These are phyloP conservation scores for Astreopora myriophthalma DNA, from an alignment of 64 coral and sea anemone genomes.

Conservation along the genomic window DNA sequence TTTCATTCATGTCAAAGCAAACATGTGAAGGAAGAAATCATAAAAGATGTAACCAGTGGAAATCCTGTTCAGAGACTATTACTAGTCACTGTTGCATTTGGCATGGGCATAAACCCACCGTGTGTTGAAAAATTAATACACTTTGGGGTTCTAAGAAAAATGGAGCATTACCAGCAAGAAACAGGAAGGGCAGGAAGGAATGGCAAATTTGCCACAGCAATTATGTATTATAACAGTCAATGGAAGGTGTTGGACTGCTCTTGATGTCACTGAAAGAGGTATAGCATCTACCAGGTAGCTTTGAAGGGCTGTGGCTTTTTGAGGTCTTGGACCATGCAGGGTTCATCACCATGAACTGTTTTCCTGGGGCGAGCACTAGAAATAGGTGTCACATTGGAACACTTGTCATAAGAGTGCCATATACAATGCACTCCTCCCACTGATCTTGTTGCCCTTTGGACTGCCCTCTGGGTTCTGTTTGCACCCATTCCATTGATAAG, in stretches of 20 bases:
- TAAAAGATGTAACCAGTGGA: background rate
- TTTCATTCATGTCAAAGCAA: background rate
- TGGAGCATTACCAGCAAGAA: constrained; percentile 58
- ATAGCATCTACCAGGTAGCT: no score
- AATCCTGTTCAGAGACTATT: constrained; percentile 34
- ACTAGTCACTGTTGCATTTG: constrained; percentile 49
- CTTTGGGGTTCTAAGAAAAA: constrained; percentile 52
- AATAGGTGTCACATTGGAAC: background rate
- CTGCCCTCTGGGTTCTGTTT: constrained; percentile 41
- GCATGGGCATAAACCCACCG: constrained; percentile 43
- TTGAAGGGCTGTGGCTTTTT: background rate
- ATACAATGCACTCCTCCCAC: background rate
- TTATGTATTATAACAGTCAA: no score
- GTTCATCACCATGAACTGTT: background rate
- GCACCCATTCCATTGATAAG: constrained; percentile 58
- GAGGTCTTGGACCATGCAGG: background rate
- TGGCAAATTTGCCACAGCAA: no score
- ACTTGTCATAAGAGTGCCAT: background rate
- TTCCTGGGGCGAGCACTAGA: background rate
- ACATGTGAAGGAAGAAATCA: constrained; percentile 3
- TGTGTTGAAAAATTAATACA: constrained; percentile 34
- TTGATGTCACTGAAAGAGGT: no score
- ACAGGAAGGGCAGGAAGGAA: constrained; percentile 49
- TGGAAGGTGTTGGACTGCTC: no score
- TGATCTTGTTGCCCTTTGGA: background rate